Evolutionary conservation across 1,140 invertebrate species (phyloP), one percentile per base, ranked within the genome.

Genomic region (Drosophila obscura): DNA sequence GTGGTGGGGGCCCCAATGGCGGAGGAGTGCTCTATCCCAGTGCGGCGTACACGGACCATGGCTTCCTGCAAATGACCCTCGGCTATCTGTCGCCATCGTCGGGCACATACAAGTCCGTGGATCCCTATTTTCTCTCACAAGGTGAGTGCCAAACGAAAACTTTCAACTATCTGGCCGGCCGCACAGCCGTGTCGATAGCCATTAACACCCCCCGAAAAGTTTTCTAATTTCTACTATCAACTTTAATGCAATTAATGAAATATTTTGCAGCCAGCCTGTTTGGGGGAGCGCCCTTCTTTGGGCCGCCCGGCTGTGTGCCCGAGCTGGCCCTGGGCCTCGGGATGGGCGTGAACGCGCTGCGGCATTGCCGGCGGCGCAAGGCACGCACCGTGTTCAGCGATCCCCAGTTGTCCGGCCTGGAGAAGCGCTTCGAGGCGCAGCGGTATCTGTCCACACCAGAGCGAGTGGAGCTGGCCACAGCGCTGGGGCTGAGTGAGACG

Each of bases 331-430:
- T 93, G 19, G 92, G 92, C 4, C 89, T 92, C 61, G 95, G 95
- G 64, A 92, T 95, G 58, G 94, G 94, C 0, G 92, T 95, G 19
- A 94, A 94, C 46, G 96, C 96, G 0, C 93, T 97, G 39, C 97
- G 98, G 91, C 96, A 98, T 81, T 98, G 97, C 92, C 94, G 98
- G 7, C 94, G 98, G 82, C 93, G 98, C 75, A 99, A 99, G 93
- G 98, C 98, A 0, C 93, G 99, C 51, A 99, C 99, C 0, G 99
- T 99, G 2, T 99, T 99, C 93, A 99, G 98, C 56, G 99, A 99
- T 91, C 97, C 98, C 19, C 98, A 99, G 92, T 92, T 99, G 43
- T 98, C 97, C 59, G 98, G 98, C 48, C 92, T 98, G 62, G 98
- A 99, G 92, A 97, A 98, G 84, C 94, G 98, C 31, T 99, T 99